Evolutionary conservation across 2,888 invertebrate species (phyloP).

Genomic region (Smittia sp.): DNA sequence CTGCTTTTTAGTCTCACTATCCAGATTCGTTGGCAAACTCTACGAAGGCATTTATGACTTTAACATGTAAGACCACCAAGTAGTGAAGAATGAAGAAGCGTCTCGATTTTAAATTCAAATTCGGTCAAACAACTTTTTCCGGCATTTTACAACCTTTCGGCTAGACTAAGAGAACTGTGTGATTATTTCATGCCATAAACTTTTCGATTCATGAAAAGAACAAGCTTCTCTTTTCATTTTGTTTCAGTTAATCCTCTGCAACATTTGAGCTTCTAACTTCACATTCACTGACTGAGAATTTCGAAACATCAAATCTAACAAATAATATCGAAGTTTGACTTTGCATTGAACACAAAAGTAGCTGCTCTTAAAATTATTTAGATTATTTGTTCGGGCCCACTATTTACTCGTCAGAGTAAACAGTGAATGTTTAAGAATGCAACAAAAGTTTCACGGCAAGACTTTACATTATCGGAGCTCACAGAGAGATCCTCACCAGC

Average conservation of each 20-base stretch:
- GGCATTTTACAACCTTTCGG: slow-evolving; percentile 22
- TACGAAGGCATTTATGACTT: background rate
- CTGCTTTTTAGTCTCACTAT: too few relatives aligned
- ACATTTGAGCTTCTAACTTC: background rate
- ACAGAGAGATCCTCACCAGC: background rate
- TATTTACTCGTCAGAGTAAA: slow-evolving; percentile 33
- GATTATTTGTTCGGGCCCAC: slow-evolving; percentile 24
- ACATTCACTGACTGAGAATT: too few relatives aligned
- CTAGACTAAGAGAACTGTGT: slow-evolving; percentile 28
- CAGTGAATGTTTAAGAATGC: slow-evolving; percentile 27
- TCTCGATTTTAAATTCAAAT: slow-evolving; percentile 36
- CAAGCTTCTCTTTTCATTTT: background rate
- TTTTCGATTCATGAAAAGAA: slow-evolving; percentile 6
- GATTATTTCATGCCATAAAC: slow-evolving; percentile 28
- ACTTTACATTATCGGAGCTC: background rate
- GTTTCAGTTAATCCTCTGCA: background rate
- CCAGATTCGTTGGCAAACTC: too few relatives aligned
- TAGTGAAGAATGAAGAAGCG: slow-evolving; percentile 2
- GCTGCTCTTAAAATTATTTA: slow-evolving; percentile 1
- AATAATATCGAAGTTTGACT: too few relatives aligned
- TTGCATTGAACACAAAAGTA: background rate
- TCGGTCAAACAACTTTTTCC: background rate
- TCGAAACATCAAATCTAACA: too few relatives aligned
- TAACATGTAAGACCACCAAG: slow-evolving; percentile 19
- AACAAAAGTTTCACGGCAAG: slow-evolving; percentile 23